These are phyloP conservation scores for Alviniconcha marisindica DNA, from an alignment of 1,140 invertebrate species.

Conservation along the genomic window DNA sequence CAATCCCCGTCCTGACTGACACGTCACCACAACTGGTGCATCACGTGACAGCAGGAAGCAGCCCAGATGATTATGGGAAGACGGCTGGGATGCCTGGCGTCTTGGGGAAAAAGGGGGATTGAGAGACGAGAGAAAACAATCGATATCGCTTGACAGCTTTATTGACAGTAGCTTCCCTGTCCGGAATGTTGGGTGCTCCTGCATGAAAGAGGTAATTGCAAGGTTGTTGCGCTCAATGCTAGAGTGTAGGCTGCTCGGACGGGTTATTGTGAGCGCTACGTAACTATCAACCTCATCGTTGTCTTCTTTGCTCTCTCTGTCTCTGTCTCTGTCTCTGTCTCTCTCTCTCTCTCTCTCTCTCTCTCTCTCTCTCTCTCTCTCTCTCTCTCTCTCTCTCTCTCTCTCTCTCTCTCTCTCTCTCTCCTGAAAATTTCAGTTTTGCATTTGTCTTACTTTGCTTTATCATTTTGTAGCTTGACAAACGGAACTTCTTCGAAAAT, in stretches of 20 bases:
- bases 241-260: no score
- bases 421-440: no score
- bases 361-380: not conserved
- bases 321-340: not conserved
- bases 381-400: conserved; percentile 1
- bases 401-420: not conserved
- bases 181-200: not conserved
- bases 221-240: no score
- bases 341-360: not conserved
- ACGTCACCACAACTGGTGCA: conserved; percentile 1
- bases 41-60: conserved; percentile 3
- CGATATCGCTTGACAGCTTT: not conserved
- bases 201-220: not conserved
- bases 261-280: no score
- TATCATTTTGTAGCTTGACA: no score
- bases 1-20: not conserved
- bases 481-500: no score
- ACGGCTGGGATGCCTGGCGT: not conserved
- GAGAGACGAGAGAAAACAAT: conserved; percentile 16
- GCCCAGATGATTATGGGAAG: not conserved
- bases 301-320: not conserved
- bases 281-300: no score
- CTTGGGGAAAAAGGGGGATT: not conserved
- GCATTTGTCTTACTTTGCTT: no score
- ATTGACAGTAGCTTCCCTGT: not conserved